These are phyloP conservation scores for Papilio elwesi DNA, from an alignment of 2,888 invertebrate species.

Conservation along the genomic window DNA sequence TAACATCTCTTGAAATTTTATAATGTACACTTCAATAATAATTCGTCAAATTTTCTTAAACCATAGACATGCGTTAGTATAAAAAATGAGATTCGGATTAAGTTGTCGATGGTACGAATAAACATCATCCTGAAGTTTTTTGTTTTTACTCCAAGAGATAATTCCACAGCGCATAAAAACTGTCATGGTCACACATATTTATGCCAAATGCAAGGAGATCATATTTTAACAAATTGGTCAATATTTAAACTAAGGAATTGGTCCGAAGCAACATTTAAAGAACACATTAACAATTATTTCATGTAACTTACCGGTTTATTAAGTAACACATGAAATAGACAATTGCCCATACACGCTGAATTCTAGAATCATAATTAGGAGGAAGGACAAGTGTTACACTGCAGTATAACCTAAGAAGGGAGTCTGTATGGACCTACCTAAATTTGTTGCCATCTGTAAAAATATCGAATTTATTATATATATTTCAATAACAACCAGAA, in stretches of 20 bases:
- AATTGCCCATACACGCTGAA: too few species aligned
- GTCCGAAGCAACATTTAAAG: background rate
- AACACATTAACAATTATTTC: too few species aligned
- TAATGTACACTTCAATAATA: background rate
- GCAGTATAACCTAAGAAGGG: too few species aligned
- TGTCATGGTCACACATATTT: background rate
- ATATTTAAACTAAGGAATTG: background rate
- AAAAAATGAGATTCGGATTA: constrained; percentile 1
- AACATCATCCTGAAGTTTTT: background rate
- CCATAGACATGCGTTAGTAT: background rate
- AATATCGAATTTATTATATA: background rate
- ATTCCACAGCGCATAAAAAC: background rate
- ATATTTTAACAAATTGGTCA: constrained; percentile 8
- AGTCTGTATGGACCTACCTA: too few species aligned
- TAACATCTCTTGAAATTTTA: background rate
- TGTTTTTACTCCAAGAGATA: background rate
- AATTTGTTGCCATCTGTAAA: background rate
- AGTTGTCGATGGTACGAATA: background rate
- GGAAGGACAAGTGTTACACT: too few species aligned
- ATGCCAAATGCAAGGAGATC: constrained; percentile 8
- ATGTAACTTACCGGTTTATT: too few species aligned
- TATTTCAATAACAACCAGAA: background rate
- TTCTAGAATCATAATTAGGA: too few species aligned
- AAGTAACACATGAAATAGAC: too few species aligned
- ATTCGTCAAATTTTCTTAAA: background rate